A percentile compares a stretch with the other conserved stretches of the same genome.
phyloP scores from a whole-genome alignment of 2,888 invertebrate species.

The Sinhomidia bicolor region DNA sequence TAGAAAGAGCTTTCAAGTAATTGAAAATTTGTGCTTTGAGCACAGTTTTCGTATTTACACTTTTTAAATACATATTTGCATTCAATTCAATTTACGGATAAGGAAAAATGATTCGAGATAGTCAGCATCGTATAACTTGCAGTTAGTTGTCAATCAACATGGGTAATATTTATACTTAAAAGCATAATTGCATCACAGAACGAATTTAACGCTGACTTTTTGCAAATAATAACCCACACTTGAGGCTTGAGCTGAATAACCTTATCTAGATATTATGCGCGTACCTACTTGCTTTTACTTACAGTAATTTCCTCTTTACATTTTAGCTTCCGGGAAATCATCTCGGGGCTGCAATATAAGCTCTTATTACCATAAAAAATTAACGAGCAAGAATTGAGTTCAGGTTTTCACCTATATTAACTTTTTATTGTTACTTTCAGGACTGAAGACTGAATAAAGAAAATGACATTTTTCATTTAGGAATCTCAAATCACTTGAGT shows the following conservation, averaged over 20 bases:
- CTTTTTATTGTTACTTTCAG: too few species aligned
- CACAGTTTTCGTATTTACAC: background rate
- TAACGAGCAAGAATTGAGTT: slow-evolving; percentile 22
- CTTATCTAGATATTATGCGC: too few species aligned
- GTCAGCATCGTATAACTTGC: too few species aligned
- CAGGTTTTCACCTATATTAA: background rate
- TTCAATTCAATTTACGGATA: too few species aligned
- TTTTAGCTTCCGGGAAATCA: background rate
- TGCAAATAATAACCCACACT: too few species aligned
- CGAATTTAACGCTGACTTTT: too few species aligned
- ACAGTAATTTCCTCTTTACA: background rate
- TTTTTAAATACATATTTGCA: background rate
- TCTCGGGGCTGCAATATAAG: background rate
- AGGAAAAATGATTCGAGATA: too few species aligned
- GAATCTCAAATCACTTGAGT: background rate
- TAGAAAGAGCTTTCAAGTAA: background rate
- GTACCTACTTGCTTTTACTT: background rate
- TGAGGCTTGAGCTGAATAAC: too few species aligned
- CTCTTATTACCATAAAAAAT: slow-evolving; percentile 19
- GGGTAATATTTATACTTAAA: too few species aligned
- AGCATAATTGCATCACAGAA: too few species aligned
- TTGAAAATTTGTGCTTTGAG: too few species aligned
- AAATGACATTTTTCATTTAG: background rate
- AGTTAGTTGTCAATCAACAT: too few species aligned
- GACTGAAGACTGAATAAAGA: slow-evolving; percentile 4